These are phyloP conservation scores for Artibeus lituratus DNA, from an alignment of 2,797 vertebrate species.

Conservation along the genomic window DNA sequence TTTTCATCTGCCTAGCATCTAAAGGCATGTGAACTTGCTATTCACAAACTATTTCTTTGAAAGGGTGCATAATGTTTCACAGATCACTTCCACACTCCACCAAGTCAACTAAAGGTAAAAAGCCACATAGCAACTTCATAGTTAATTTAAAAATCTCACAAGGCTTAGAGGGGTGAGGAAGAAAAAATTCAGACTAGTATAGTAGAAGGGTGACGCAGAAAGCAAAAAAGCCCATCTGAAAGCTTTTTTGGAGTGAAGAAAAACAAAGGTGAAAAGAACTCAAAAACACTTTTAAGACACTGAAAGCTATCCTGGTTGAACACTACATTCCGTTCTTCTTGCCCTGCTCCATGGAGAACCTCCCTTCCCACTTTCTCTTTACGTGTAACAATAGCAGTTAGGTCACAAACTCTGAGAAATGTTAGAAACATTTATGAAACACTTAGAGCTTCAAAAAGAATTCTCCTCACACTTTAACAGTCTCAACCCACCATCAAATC, in stretches of 20 bases:
- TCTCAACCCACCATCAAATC: background rate
- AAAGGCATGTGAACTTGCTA: background rate
- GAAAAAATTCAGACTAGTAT: constrained; percentile 18
- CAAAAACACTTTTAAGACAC: background rate
- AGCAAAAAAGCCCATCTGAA: constrained; percentile 2
- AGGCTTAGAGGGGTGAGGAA: background rate
- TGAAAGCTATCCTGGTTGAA: background rate
- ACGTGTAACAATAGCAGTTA: background rate
- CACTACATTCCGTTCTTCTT: background rate
- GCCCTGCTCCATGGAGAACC: background rate
- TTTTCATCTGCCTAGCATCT: background rate
- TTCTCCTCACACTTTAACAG: background rate
- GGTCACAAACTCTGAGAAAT: constrained; percentile 7
- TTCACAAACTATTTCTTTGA: background rate
- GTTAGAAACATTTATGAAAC: background rate
- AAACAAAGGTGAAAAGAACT: background rate
- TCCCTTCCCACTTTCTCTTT: background rate
- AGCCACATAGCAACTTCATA: constrained; percentile 28
- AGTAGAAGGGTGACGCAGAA: background rate
- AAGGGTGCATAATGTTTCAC: constrained; percentile 6
- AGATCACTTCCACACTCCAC: background rate
- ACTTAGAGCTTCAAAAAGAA: constrained; percentile 21
- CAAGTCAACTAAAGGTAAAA: constrained; percentile 39
- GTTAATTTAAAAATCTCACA: background rate
- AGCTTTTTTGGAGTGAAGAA: background rate